Percentiles rank a stretch among this genome's conserved stretches.
Conservation (phyloP, 2,797 vertebrate species). For the Sebastiscus albofasciatus region DNA sequence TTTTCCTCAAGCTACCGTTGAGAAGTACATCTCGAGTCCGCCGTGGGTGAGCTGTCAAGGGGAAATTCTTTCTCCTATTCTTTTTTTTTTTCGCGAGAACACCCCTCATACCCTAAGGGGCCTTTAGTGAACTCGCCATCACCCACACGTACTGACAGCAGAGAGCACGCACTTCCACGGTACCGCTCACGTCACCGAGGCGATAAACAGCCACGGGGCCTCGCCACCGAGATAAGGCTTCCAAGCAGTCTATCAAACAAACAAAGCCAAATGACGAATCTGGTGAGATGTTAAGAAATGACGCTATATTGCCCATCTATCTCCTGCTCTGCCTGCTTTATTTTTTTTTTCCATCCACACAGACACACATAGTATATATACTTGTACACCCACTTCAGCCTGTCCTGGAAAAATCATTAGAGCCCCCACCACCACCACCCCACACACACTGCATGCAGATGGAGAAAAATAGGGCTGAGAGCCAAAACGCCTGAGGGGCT, state of each 20-base stretch:
- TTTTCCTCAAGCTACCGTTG: conserved; percentile 65
- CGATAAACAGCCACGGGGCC: conserved; percentile 74
- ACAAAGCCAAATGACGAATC: conserved; percentile 74
- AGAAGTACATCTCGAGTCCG: conserved; percentile 60
- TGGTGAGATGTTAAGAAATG: conserved; percentile 64
- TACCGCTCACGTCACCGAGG: conserved; percentile 59
- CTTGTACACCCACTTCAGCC: conserved; percentile 68
- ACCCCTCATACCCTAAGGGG: conserved; percentile 64
- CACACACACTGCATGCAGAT: conserved; percentile 71
- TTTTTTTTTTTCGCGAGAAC: conserved; percentile 36
- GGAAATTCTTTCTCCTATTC: conserved; percentile 57
- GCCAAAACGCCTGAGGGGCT: conserved; percentile 75
- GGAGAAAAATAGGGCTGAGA: conserved; percentile 70
- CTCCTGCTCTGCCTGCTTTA: conserved; percentile 45
- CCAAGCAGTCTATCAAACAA: conserved; percentile 75
- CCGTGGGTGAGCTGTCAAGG: conserved; percentile 72
- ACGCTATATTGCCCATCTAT: conserved; percentile 53
- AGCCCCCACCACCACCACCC: conserved; percentile 42
- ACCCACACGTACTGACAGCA: conserved; percentile 73
- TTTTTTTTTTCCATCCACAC: conserved; percentile 33
- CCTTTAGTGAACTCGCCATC: conserved; percentile 75
- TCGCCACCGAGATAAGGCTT: conserved; percentile 68
- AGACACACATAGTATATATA: conserved; percentile 33
- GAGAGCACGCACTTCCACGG: conserved; percentile 57
- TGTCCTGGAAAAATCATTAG: conserved; percentile 82